Conservation (phyloP, 2,888 invertebrate species). For the Baronia brevicornis region DNA sequence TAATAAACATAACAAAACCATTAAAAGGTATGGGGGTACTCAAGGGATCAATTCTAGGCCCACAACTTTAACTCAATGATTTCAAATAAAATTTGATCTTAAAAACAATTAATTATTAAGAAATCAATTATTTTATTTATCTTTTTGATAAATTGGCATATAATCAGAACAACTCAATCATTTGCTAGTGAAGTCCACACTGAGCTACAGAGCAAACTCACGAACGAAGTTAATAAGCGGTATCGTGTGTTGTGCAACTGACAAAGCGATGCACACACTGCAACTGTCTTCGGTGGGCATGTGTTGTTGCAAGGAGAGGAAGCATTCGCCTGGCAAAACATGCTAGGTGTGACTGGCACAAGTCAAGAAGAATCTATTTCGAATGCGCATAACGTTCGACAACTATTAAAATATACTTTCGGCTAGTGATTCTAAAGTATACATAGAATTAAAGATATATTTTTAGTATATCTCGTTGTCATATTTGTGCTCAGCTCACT, state of each 20-base stretch:
- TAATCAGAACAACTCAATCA: conserved; percentile 4
- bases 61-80: too few relatives aligned
- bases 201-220: conserved; percentile 9
- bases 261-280: conserved; percentile 12
- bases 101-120: too few relatives aligned
- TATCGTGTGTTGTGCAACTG: conserved; percentile 6
- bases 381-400: conserved; percentile 6
- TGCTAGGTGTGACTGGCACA: conserved; percentile 6
- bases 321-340: conserved; percentile 14
- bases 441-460: too few relatives aligned
- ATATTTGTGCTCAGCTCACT: too few relatives aligned
- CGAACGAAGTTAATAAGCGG: conserved; percentile 2
- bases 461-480: too few relatives aligned
- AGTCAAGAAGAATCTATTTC: background rate
- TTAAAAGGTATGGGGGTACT: too few relatives aligned
- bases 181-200: conserved; percentile 1
- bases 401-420: conserved; percentile 3
- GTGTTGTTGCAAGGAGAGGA: conserved; percentile 1
- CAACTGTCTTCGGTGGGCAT: conserved; percentile 2
- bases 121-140: too few relatives aligned
- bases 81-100: too few relatives aligned
- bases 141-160: too few relatives aligned
- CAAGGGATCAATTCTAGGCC: too few relatives aligned
- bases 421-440: background rate
- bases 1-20: too few relatives aligned